These are phyloP conservation scores for Pachyramphus minor DNA, from an alignment of 2,113 vertebrate genomes.

Conservation along the genomic window DNA sequence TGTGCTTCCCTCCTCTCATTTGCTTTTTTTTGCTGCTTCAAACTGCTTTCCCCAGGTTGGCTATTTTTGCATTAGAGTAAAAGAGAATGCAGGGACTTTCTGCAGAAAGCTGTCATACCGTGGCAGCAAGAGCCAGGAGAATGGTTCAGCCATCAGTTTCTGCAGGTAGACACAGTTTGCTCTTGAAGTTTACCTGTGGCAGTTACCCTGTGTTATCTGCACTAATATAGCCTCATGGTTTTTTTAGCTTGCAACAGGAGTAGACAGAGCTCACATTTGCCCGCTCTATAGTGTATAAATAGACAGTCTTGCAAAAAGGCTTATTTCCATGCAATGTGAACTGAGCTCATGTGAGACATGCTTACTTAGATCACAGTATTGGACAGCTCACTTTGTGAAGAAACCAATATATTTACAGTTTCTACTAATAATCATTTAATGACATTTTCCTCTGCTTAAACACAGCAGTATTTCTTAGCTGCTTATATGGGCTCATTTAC, in stretches of 20 bases:
- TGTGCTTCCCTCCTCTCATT: not conserved
- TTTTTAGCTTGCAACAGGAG: not conserved
- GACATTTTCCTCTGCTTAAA: not conserved
- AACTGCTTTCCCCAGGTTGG: not conserved
- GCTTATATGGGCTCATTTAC: not conserved
- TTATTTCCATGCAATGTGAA: constrained; percentile 13
- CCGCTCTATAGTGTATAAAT: not conserved
- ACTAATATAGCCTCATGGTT: not conserved
- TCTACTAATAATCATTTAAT: not conserved
- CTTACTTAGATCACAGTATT: not conserved
- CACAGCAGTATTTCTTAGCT: not conserved
- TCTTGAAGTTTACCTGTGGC: not conserved
- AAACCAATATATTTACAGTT: not conserved
- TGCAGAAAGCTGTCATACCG: not conserved
- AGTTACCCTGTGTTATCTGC: not conserved
- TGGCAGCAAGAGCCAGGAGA: not conserved
- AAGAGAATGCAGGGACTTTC: not conserved
- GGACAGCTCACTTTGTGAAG: not conserved
- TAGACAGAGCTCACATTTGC: not conserved
- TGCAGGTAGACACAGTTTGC: not conserved
- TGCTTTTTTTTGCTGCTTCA: not conserved
- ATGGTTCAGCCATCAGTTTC: not conserved
- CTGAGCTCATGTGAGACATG: not conserved
- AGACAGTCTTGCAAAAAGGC: not conserved
- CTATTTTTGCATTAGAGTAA: not conserved